These are phyloP conservation scores for Patiria miniata DNA, from an alignment of 35 echinoderm and acorn worm species.

Conservation along the genomic window DNA sequence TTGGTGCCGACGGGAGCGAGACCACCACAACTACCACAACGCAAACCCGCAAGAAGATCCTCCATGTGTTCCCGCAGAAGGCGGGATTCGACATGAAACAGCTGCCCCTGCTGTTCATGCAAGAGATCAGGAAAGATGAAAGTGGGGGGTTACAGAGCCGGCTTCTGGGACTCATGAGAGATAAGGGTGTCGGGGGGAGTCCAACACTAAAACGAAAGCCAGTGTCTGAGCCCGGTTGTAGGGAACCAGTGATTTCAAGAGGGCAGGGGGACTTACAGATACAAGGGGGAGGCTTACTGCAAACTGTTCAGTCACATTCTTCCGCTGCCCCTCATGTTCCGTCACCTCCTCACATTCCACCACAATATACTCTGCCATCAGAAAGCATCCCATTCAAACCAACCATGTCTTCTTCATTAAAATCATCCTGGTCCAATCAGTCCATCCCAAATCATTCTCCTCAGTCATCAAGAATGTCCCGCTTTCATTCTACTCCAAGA, in stretches of 20 bases:
- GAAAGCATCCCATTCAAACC: too few species aligned
- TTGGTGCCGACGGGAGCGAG: constrained; percentile 43
- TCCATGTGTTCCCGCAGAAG: constrained; percentile 17
- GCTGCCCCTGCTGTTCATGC: constrained; percentile 26
- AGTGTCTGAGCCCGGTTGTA: background rate
- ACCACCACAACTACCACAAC: constrained; percentile 47
- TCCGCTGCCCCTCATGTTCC: background rate
- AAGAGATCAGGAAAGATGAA: constrained; percentile 30
- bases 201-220: background rate
- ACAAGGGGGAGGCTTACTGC: background rate
- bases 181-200: background rate
- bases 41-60: constrained; percentile 42
- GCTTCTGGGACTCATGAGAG: background rate
- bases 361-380: background rate
- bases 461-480: too few species aligned
- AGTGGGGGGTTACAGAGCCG: constrained; percentile 15
- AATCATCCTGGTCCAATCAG: too few species aligned
- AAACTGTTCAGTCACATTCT: background rate
- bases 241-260: background rate
- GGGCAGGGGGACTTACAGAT: background rate
- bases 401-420: too few species aligned
- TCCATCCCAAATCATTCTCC: too few species aligned
- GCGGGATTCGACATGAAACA: constrained; percentile 6
- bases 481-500: too few species aligned
- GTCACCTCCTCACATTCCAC: background rate